Evolutionary conservation across 2,888 invertebrate species (phyloP), one percentile per base, ranked within the genome.

Genomic region (Eudemis profundana): DNA sequence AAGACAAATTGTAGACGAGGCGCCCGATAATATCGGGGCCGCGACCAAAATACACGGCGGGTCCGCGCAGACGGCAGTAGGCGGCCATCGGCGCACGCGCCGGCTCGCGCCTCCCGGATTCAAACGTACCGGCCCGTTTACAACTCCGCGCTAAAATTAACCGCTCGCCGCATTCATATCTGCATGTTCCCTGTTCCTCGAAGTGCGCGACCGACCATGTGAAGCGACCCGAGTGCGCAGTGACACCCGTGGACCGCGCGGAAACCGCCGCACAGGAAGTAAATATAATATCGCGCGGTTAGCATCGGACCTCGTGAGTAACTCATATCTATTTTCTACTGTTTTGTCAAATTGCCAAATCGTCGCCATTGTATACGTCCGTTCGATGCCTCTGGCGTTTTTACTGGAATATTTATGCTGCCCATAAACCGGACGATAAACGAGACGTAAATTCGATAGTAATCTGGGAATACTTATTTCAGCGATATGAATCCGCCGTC

Each of bases 401-500:
- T 67, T 66, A 72, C 78, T 78, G 76, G 75, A 75, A 76, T 75
- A 70, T 71, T 78, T 76, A 74, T 72, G 74, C 72, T 74, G 71
- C 71, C 72, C 71, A 74, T 79, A 78, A 79, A 79, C 65, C 73
- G 67, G 47, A 47, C 54, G 61, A 46, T 66, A 61, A 67, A 46
- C 71, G 70, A 69, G 49, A 8, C 36, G 50, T 27, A 49, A 33
- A 49, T 56, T 64, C 27, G 51, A 47, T 74, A 74, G 70, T 82
- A 82, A 82, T 68, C 62, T 68, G 57, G 69, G 62, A 74, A 75
- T 78, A 81, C 76, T 83, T 82, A 82, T 90, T 89, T 84, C 89
- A 90, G 90, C 79, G 79, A 81, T 70, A 92, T 92, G 92, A 90
- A 96, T 87, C 96, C 97, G 51, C 98, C 98, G 65, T 94, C 96